These are phyloP conservation scores for Oligia fasciuncula DNA, from an alignment of 2,888 invertebrate species.

Conservation along the genomic window DNA sequence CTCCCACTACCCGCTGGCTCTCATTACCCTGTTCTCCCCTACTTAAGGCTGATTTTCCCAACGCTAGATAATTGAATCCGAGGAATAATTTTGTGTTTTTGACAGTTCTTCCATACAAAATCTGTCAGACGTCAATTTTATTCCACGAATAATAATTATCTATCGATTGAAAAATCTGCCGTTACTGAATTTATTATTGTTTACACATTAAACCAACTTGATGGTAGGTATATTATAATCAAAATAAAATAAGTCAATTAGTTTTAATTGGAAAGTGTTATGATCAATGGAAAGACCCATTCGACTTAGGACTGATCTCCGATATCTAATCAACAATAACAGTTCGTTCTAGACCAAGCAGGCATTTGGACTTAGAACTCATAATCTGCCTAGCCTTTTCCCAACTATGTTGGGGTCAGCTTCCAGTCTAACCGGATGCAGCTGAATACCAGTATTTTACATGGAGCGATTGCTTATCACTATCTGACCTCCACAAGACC, in stretches of 20 bases:
- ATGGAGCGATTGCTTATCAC: background rate
- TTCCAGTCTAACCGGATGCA: background rate
- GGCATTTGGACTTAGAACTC: conserved; percentile 19
- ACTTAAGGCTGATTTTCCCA: too few species aligned
- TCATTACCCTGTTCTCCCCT: too few species aligned
- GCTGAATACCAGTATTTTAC: background rate
- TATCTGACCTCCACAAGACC: too few species aligned
- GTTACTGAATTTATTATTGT: background rate
- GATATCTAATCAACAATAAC: background rate
- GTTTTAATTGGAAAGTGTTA: background rate
- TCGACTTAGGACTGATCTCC: background rate
- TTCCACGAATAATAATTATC: too few species aligned
- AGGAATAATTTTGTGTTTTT: too few species aligned
- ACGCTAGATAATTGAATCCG: too few species aligned
- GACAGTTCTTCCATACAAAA: too few species aligned
- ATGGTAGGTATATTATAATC: background rate
- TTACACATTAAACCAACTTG: background rate
- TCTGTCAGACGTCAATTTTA: too few species aligned
- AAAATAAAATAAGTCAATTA: background rate
- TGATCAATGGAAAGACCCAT: background rate
- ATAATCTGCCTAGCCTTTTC: background rate
- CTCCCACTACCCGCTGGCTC: too few species aligned
- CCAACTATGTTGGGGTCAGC: background rate
- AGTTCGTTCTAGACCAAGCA: conserved; percentile 8
- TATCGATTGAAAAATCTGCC: too few species aligned